These are phyloP conservation scores for Manacus vitellinus DNA, from an alignment of 2,113 vertebrate genomes.

Conservation along the genomic window DNA sequence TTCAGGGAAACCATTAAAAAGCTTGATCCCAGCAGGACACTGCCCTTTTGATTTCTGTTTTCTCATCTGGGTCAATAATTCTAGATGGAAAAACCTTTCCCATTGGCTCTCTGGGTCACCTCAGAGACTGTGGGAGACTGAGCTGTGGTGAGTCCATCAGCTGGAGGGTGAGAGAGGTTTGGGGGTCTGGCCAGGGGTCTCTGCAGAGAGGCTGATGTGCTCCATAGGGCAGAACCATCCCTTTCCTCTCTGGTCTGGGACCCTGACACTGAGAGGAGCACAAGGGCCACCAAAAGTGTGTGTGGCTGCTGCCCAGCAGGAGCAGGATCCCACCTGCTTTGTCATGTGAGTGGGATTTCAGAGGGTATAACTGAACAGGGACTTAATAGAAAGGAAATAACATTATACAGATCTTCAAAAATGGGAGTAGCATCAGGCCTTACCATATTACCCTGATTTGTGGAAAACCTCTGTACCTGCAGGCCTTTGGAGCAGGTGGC, in stretches of 20 bases:
- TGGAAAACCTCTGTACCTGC: not conserved
- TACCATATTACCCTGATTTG: not conserved
- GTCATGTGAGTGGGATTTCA: accelerated
- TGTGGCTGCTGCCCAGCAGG: accelerated
- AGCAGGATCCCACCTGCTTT: not conserved
- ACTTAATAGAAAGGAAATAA: accelerated
- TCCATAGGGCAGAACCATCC: accelerated
- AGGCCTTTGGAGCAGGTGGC: not conserved
- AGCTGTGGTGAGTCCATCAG: not conserved
- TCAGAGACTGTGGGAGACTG: not conserved
- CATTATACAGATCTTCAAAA: accelerated
- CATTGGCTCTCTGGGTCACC: not conserved
- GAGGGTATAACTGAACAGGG: not conserved
- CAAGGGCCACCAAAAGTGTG: accelerated
- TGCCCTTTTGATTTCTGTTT: not conserved
- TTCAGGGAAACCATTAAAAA: not conserved
- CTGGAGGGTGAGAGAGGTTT: not conserved
- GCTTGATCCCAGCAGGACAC: not conserved
- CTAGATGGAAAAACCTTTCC: not conserved
- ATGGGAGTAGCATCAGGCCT: accelerated
- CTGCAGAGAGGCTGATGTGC: not conserved
- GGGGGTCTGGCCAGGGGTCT: not conserved
- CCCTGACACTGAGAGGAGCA: no score
- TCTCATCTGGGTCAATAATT: not conserved
- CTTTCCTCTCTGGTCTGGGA: not conserved